Evolutionary conservation across 2,113 vertebrate genomes (phyloP), one percentile per base, ranked within the genome.

Genomic region (Oncorhynchus mykiss): DNA sequence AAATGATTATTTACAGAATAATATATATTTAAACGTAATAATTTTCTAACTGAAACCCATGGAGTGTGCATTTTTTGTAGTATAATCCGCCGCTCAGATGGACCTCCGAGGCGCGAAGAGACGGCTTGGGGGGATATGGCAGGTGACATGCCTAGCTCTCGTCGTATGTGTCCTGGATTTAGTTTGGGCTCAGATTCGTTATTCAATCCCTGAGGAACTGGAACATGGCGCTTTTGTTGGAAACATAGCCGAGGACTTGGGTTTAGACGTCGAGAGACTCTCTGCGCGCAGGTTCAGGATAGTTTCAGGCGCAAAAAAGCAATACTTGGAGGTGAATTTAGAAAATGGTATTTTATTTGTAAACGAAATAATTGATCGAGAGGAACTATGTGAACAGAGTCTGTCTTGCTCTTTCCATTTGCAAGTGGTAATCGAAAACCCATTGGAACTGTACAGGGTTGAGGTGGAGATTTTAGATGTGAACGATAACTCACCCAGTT

Each of bases 141-240:
- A 80, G 25, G 60, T 34, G 3, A 27, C 82, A 76, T 82, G 73
- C 72, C 69, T 72, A 12, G 73, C 60, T 68, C 82, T 91, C 20
- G 75, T 67, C 25, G 14, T 87, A 74, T 70, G 84, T 81, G 31
- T 89, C 34, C 67, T 89, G 88, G 86, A 91, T 18, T 72, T 78
- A 31, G 89, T 86, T 45, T 59, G 78, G 16, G 90, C 82, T 83
- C 92, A 92, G 83, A 88, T 91, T 29, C 89, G 90, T 12, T 92
- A 92, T 82, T 89, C 89, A 0, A 89, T 92, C 79, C 91, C 90
- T 14, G 91, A 92, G 81, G 91, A 92, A 12, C 85, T 89, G 77
- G 91, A 91, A 48, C 91, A 92, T n/a, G 91, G 91, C 14, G 89
- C 91, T 3, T 92, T 92, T 64, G 87, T 92, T 78, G 91, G 90